These are phyloP conservation scores for Platichthys stellatus DNA, from an alignment of 2,113 vertebrate species.

Conservation along the genomic window DNA sequence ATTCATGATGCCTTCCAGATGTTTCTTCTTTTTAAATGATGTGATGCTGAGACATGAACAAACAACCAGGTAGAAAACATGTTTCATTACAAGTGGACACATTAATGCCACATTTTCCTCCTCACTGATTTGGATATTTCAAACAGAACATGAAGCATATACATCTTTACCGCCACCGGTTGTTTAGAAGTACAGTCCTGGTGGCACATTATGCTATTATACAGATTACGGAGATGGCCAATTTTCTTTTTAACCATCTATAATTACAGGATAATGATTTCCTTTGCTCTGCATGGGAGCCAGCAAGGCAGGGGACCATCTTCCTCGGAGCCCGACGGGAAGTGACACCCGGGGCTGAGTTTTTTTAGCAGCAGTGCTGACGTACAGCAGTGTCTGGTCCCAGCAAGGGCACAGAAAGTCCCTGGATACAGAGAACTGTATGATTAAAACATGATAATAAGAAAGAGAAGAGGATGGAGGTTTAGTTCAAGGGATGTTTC, in stretches of 20 bases:
- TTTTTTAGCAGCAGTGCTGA: neutral
- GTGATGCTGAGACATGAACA: slow-evolving; percentile 44
- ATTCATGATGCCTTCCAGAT: slow-evolving; percentile 74
- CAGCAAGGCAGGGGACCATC: slow-evolving; percentile 28
- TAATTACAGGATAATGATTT: slow-evolving; percentile 70
- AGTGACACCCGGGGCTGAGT: slow-evolving; percentile 13
- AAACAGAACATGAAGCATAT: neutral
- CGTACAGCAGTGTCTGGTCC: neutral
- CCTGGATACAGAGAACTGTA: neutral
- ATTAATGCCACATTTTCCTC: neutral
- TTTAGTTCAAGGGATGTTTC: too few relatives aligned
- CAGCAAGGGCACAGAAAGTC: too few relatives aligned
- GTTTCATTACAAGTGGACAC: neutral
- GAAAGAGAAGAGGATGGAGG: too few relatives aligned
- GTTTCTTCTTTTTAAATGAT: slow-evolving; percentile 33
- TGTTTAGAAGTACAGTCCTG: slow-evolving; percentile 23
- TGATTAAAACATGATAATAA: neutral
- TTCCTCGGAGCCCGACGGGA: slow-evolving; percentile 44
- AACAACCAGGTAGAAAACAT: slow-evolving; percentile 48
- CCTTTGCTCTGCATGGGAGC: slow-evolving; percentile 57
- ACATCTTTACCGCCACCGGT: neutral
- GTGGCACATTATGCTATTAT: slow-evolving; percentile 44
- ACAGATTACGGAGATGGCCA: slow-evolving; percentile 53
- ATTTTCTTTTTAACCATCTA: slow-evolving; percentile 47
- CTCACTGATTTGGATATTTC: neutral